Evolutionary conservation across 2,797 vertebrate genomes (phyloP), one percentile per base, ranked within the genome.

Genomic region (Harpagifer antarcticus): DNA sequence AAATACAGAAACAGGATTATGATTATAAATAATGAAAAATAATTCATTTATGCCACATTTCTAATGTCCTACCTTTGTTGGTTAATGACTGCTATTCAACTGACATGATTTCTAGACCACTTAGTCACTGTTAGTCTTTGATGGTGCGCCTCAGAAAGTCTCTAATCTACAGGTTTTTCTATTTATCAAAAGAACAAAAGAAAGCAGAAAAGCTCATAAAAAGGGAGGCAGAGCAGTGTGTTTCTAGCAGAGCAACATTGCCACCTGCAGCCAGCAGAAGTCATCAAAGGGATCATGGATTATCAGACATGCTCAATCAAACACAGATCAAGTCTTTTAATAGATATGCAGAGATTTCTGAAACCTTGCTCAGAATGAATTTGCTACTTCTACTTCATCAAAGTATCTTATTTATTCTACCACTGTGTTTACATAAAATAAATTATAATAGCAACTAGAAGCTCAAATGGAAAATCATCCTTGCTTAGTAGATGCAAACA

Each of bases 251-350:
- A 83, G 74, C 87, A 91, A 91, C 81, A 87, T 40, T 81, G 91
- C 85, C 92, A 79, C 80, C 92, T 92, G 82, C 83, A 81, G 90
- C 33, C 65, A 1, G 27, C 2, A 66, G 12, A 44, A 31, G 43
- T 1, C 17, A 50, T 8, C n/a, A 10, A 63, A 31, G 10, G 44
- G 1, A 27, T 17, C 44, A 49, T 11, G 27, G 15, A 15, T 19
- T 16, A 12, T 58, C 52, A 76, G 43, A 33, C 37, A 37, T 20
- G 16, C 3, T 75, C 20, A 73, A 10, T 77, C 62, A n/a, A 68
- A 53, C 33, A 13, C 66, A 80, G 53, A 47, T 14, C 1, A 13
- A 2, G 1, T 9, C 11, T 55, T 47, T 17, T 13, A 15, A 44
- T 47, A 19, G 20, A 15, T 20, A 6, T 33, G 59, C 11, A n/a